These are phyloP conservation scores for Felis chaus DNA, from an alignment of 2,113 vertebrate genomes.

Conservation along the genomic window DNA sequence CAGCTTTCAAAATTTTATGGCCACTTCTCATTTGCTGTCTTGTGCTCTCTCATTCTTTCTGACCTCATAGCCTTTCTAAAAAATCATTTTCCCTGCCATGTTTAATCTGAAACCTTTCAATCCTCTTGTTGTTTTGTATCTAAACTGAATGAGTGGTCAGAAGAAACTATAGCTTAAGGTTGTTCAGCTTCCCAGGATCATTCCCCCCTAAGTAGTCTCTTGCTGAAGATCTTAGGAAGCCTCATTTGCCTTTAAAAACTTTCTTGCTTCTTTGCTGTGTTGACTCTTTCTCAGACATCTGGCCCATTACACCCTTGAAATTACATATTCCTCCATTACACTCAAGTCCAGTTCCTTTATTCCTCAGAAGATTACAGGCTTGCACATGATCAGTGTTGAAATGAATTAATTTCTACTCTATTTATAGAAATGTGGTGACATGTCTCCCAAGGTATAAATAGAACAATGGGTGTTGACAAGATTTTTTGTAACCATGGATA, in stretches of 20 bases:
- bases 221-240: not conserved
- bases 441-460: slow-evolving; percentile 59
- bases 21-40: slow-evolving; percentile 10
- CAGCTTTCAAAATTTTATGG: not conserved
- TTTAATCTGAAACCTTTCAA: slow-evolving; percentile 29
- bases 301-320: not conserved
- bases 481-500: slow-evolving; percentile 69
- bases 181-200: not conserved
- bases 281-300: slow-evolving; percentile 17
- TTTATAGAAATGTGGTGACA: slow-evolving; percentile 63
- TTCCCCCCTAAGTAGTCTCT: not conserved
- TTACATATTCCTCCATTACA: not conserved
- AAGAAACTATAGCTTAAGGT: not conserved
- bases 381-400: slow-evolving; percentile 40
- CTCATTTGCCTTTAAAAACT: not conserved
- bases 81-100: not conserved
- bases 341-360: slow-evolving; percentile 49
- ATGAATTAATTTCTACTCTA: slow-evolving; percentile 63
- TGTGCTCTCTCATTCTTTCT: slow-evolving; percentile 21
- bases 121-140: slow-evolving; percentile 49
- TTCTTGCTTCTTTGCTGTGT: slow-evolving; percentile 37
- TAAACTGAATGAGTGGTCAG: not conserved
- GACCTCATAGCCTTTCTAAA: not conserved
- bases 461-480: slow-evolving; percentile 62
- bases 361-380: slow-evolving; percentile 35